These are phyloP conservation scores for Trimorus sp. DNA, from an alignment of 2,888 invertebrate genomes.

Conservation along the genomic window DNA sequence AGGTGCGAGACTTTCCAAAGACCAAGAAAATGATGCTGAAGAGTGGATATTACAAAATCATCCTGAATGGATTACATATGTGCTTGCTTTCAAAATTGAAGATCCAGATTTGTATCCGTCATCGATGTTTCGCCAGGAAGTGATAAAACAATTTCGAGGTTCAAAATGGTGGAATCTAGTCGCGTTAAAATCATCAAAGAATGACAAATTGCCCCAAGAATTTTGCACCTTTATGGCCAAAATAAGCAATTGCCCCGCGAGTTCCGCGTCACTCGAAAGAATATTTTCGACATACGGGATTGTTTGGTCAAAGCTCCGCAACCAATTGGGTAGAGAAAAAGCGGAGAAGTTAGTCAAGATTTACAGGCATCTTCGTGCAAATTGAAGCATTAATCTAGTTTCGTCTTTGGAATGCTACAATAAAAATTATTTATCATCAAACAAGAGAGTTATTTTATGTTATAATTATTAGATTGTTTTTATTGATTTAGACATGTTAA, in stretches of 20 bases:
- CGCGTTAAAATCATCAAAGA: slow-evolving; percentile 18
- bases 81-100: slow-evolving; percentile 28
- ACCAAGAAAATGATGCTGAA: slow-evolving; percentile 31
- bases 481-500: slow-evolving; percentile 9
- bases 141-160: slow-evolving; percentile 18
- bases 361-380: slow-evolving; percentile 20
- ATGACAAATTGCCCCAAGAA: slow-evolving; percentile 4
- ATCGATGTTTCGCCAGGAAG: slow-evolving; percentile 18
- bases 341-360: slow-evolving; percentile 34
- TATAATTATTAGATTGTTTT: slow-evolving; percentile 10
- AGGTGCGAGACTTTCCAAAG: slow-evolving; percentile 8
- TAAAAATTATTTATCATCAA: not conserved
- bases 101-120: slow-evolving; percentile 23
- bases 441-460: not conserved
- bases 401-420: not conserved
- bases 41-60: slow-evolving; percentile 11
- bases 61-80: slow-evolving; percentile 17
- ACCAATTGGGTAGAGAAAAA: slow-evolving; percentile 27
- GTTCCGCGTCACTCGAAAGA: slow-evolving; percentile 31
- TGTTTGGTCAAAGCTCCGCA: slow-evolving; percentile 34
- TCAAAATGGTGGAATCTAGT: slow-evolving; percentile 35
- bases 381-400: not conserved
- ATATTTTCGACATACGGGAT: slow-evolving; percentile 31
- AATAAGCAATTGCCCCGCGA: slow-evolving; percentile 32
- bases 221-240: slow-evolving; percentile 25